Evolutionary conservation across 2,888 invertebrate genomes (phyloP), one percentile per base, ranked within the genome.

Genomic region (Parnassius apollo): DNA sequence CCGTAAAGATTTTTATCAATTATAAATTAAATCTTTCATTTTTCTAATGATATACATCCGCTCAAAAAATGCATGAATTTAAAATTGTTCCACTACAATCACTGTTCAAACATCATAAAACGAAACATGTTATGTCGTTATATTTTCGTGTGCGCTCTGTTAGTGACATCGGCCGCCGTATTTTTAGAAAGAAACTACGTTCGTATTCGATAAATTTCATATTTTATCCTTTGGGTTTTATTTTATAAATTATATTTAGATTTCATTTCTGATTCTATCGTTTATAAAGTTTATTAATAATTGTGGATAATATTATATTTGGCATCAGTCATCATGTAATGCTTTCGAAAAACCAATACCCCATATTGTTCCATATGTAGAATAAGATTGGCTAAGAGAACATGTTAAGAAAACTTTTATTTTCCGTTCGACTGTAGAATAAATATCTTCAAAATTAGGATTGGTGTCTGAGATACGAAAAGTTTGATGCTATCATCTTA

Each of bases 71-170:
- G 48, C 51, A 56, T 56, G 52, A 59, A 51, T 59, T 56, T 52
- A 42, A 42, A 57, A 52, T 51, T 57, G 48, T 52, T 35, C 42
- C 46, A 2, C 52, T 51, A 25, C 51, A 63, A 56, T 63, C 56
- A 59, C 10, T 51, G 48, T 59, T 56, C 51, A 52, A 50, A 42
- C 59, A 64, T 59, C 56, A 56, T 64, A 56, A 59, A 52, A 46
- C 52, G 48, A 52, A 58, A 64, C 63, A 64, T 64, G 63, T 64
- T 64, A 56, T 59, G 56, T 59, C 63, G 63, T 57, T 64, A 59
- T 56, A 64, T 56, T 64, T 64, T 64, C 59, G 59, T 64, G 63
- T 64, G 46, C 56, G 51, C 56, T 9, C 63, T 64, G 59, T 42
- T 59, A 59, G 48, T 64, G 63, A 64, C 63, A 56, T 64, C 63